Percentiles rank a stretch among this genome's conserved stretches.
Evolutionary conservation across 2,113 vertebrate species (phyloP).

Genomic region (Mustela lutreola): DNA sequence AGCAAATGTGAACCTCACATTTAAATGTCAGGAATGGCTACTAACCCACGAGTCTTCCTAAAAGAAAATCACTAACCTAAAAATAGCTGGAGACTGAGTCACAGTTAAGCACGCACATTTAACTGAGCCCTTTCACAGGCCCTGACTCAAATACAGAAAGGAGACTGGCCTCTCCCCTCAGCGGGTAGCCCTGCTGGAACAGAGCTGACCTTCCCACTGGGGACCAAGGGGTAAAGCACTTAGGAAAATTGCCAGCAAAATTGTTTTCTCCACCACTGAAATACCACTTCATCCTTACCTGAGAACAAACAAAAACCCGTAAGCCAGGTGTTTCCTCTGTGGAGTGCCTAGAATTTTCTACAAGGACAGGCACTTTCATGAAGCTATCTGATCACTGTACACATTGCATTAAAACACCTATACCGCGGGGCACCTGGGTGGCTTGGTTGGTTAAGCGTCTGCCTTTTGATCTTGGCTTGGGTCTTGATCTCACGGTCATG

Average conservation of each 20-base stretch:
- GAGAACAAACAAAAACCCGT: background rate
- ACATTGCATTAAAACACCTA: background rate
- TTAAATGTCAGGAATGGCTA: slow-evolving; percentile 51
- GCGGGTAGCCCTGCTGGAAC: background rate
- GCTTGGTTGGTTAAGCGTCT: background rate
- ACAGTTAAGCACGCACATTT: background rate
- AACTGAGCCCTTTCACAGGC: background rate
- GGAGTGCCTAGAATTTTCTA: slow-evolving; percentile 10
- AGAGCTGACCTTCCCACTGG: background rate
- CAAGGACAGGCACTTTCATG: background rate
- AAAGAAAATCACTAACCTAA: slow-evolving; percentile 57
- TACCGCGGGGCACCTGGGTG: background rate
- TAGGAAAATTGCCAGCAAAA: background rate
- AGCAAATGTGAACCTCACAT: background rate
- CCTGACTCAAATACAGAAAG: background rate
- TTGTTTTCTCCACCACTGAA: background rate
- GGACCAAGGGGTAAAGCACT: background rate
- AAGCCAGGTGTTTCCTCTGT: background rate
- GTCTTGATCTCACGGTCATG: background rate
- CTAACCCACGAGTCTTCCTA: slow-evolving; percentile 35
- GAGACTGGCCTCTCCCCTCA: background rate
- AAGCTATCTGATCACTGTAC: background rate
- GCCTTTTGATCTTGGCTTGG: background rate
- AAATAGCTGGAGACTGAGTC: slow-evolving; percentile 69
- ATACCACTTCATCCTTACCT: background rate